Evolutionary conservation across 2,797 vertebrate species (phyloP), one percentile per base, ranked within the genome.

Genomic region (Leucoraja ocellata): DNA sequence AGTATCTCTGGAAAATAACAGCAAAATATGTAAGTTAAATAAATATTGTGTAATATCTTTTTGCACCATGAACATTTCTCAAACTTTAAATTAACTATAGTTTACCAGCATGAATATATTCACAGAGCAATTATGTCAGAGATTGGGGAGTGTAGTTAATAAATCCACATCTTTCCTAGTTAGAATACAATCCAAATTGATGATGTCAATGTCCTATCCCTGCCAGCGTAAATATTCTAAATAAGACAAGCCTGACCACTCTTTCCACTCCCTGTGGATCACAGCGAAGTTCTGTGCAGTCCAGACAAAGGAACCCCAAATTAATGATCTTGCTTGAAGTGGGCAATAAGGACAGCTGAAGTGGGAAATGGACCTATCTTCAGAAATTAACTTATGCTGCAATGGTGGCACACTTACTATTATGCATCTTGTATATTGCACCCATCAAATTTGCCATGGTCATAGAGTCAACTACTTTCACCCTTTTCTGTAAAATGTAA

Each of bases 21-120:
- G 25, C 71, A 92, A 76, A 92, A 92, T 76, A 92, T 28, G 90
- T 92, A 92, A 92, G 90, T 54, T 13, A 74, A 58, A 58, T 74
- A 76, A 74, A 74, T 21, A 16, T 28, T 86, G 28, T n/a, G 65
- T 0, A 54, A 23, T 91, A 71, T 7, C 18, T 39, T 4, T 11
- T 83, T 39, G 16, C 46, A 81, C 79, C 1, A 39, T 46, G 79
- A 81, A 9, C 18, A 46, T 54, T 74, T 81, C 25, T 21, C 21
- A 81, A 54, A 46, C 79, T 9, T 21, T 81, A 81, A 81, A 81
- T 46, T 46, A 54, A 2, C 39, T 25, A 9, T 58, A 58, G 28
- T 61, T 84, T 84, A n/a, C 9, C 54, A 61, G 13, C 25, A 84
- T 28, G 46, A 10, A 84, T 84, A 46, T 84, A 84, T 10, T 10